These are phyloP conservation scores for Holothuria leucospilota DNA, from an alignment of 53 echinoderm and acorn worm genomes.

Conservation along the genomic window DNA sequence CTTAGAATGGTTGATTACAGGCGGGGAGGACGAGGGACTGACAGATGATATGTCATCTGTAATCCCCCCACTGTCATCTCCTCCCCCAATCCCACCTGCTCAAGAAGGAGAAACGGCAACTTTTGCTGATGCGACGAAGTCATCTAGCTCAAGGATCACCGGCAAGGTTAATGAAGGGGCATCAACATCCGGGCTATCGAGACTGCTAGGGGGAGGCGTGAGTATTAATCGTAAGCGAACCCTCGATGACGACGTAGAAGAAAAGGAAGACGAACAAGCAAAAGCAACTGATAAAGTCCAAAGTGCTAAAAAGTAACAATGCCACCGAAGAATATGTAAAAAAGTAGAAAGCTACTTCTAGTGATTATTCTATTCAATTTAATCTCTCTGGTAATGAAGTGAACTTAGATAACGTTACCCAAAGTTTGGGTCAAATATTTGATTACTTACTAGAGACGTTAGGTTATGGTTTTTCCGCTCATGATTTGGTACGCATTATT, in stretches of 20 bases:
- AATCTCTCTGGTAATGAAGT: neutral
- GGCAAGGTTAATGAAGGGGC: neutral
- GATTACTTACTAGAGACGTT: neutral
- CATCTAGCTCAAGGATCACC: too few species aligned
- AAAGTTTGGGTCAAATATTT: constrained; percentile 12
- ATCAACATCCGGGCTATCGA: neutral
- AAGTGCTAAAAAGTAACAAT: neutral
- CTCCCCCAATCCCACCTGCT: neutral
- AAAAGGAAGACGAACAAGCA: neutral
- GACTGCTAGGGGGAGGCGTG: neutral
- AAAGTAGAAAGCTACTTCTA: constrained; percentile 18
- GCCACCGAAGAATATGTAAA: neutral
- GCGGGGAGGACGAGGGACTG: neutral
- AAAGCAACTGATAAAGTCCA: neutral
- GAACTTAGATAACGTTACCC: neutral
- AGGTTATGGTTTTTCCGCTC: neutral
- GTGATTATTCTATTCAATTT: neutral
- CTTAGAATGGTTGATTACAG: neutral
- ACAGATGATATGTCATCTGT: neutral
- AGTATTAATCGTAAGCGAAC: neutral
- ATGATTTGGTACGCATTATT: neutral
- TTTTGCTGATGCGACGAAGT: too few species aligned
- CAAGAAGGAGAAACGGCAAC: too few species aligned
- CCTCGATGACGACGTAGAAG: neutral
- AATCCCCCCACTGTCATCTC: neutral